Percentiles rank a stretch among this genome's conserved stretches.
phyloP scores from a whole-genome alignment of 1,140 invertebrate species.

The Mylabris phalerata region DNA sequence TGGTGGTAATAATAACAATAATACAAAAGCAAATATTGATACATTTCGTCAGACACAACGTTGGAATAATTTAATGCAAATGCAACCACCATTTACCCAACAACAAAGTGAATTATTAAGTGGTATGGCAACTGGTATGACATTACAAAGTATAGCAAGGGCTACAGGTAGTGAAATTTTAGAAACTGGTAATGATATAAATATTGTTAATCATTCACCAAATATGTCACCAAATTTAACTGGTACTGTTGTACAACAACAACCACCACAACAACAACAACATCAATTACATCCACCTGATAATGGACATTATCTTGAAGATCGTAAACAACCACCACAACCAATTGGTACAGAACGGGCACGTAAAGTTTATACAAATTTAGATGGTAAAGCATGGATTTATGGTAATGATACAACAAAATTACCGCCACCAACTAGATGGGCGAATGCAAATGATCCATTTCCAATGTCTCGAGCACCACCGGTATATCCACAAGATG shows the following conservation, averaged over 20 bases:
- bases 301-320: slow-evolving; percentile 41
- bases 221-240: slow-evolving; percentile 54
- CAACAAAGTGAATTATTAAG: slow-evolving; percentile 33
- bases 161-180: slow-evolving; percentile 48
- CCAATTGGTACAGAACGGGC: slow-evolving; percentile 71
- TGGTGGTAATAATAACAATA: slow-evolving; percentile 14
- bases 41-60: slow-evolving; percentile 18
- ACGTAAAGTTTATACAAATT: slow-evolving; percentile 51
- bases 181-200: slow-evolving; percentile 43
- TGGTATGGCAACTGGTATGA: slow-evolving; percentile 37
- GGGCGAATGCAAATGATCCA: slow-evolving; percentile 24
- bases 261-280: slow-evolving; percentile 18
- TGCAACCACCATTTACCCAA: slow-evolving; percentile 31
- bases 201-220: slow-evolving; percentile 45
- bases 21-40: slow-evolving; percentile 4
- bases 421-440: slow-evolving; percentile 31
- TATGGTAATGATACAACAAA: slow-evolving; percentile 46
- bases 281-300: slow-evolving; percentile 10
- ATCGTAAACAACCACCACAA: slow-evolving; percentile 64
- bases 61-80: slow-evolving; percentile 29
- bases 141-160: slow-evolving; percentile 43
- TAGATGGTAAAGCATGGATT: slow-evolving; percentile 54
- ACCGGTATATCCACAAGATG: slow-evolving; percentile 34
- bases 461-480: slow-evolving; percentile 35
- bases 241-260: slow-evolving; percentile 22